phyloP scores from a whole-genome alignment of 92 coral and sea anemone species.

The Palythoa heliodiscus region DNA sequence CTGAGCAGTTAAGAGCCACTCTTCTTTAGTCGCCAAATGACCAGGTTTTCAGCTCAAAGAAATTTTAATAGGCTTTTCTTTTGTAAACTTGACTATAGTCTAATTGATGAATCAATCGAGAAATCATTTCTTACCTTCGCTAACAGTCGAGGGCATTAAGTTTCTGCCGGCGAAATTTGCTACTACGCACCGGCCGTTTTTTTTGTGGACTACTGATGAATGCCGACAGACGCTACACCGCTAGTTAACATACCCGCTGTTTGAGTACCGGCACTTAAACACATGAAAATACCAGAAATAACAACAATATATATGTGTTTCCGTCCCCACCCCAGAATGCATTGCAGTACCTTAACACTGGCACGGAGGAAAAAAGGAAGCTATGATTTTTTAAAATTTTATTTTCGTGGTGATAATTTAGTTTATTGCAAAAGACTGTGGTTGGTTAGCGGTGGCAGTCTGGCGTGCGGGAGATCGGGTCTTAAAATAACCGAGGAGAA shows the following conservation, averaged over 20 bases:
- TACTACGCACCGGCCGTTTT: not conserved
- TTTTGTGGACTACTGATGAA: not conserved
- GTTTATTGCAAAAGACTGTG: too few relatives aligned
- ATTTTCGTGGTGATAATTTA: not conserved
- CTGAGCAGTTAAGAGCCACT: not conserved
- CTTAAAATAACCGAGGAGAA: too few relatives aligned
- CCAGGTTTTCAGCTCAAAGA: not conserved
- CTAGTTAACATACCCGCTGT: constrained; percentile 29
- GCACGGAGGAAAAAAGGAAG: not conserved
- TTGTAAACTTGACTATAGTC: too few relatives aligned
- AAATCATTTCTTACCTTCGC: constrained; percentile 17
- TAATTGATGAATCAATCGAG: too few relatives aligned
- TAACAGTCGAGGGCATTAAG: constrained; percentile 37
- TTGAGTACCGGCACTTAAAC: constrained; percentile 29
- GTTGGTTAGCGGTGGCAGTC: too few relatives aligned
- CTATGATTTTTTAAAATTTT: too few relatives aligned
- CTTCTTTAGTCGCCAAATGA: not conserved
- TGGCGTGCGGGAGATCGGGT: too few relatives aligned
- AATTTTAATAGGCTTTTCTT: not conserved
- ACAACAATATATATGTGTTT: constrained; percentile 4
- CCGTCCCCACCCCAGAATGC: constrained; percentile 12
- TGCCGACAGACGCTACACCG: not conserved
- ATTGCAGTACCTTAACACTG: not conserved
- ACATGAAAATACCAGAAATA: constrained; percentile 28
- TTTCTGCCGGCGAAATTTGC: not conserved